Percentiles rank a stretch among this genome's conserved stretches.
Conservation (phyloP, 2,888 invertebrate species). For the Toxonevra muliebris region DNA sequence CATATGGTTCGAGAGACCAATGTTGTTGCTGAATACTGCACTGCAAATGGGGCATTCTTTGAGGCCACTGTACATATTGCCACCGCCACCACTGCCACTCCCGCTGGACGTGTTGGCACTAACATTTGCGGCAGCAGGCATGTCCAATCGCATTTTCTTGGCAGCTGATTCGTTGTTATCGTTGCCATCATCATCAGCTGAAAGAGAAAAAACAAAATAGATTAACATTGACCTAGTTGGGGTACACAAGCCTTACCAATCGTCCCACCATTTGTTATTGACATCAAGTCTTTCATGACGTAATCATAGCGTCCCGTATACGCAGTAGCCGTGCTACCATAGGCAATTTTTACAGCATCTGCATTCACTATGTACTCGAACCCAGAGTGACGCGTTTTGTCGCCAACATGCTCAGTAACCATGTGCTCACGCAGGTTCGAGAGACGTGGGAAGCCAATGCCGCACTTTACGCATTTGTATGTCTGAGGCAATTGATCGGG, state of each 20-base stretch:
- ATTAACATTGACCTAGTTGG: not conserved
- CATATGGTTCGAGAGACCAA: conserved; percentile 64
- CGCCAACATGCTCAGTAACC: conserved; percentile 60
- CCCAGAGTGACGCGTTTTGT: conserved; percentile 58
- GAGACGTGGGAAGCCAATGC: conserved; percentile 62
- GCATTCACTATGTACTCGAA: conserved; percentile 62
- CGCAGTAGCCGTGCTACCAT: conserved; percentile 47
- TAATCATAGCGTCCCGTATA: conserved; percentile 62
- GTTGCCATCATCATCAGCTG: conserved; percentile 57
- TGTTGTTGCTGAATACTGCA: conserved; percentile 62
- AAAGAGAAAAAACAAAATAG: not conserved
- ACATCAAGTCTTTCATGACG: conserved; percentile 64
- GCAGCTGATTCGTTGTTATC: conserved; percentile 46
- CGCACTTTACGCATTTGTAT: conserved; percentile 63
- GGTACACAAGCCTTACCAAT: conserved; percentile 47
- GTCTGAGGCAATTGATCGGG: conserved; percentile 64
- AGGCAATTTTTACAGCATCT: conserved; percentile 55
- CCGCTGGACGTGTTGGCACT: conserved; percentile 10
- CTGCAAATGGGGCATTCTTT: conserved; percentile 62
- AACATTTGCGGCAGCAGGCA: conserved; percentile 36
- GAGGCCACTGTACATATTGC: conserved; percentile 45
- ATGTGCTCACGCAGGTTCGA: conserved; percentile 64
- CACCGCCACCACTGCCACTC: conserved; percentile 23
- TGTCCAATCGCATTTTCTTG: conserved; percentile 56
- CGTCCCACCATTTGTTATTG: conserved; percentile 63